phyloP scores from a whole-genome alignment of 2,797 vertebrate genomes.

The Crax fasciolata region DNA sequence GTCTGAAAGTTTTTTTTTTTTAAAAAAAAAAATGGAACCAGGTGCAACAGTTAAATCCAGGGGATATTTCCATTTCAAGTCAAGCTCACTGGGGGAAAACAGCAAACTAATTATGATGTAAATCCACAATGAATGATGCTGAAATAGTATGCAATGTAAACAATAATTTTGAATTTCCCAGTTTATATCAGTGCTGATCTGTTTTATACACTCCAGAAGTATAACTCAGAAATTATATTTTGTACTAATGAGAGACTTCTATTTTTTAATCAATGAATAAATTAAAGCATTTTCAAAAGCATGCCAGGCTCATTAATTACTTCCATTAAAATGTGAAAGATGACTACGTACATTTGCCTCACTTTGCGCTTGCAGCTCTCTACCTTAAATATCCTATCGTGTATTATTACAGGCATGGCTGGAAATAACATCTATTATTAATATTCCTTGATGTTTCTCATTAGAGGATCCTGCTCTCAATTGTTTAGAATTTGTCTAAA shows the following conservation, averaged over 20 bases:
- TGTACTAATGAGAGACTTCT: constrained; percentile 65
- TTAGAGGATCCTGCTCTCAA: not conserved
- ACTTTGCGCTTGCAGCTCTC: constrained; percentile 33
- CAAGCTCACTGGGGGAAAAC: constrained; percentile 57
- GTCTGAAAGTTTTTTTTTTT: constrained; percentile 21
- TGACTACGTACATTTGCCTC: constrained; percentile 54
- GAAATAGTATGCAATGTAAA: constrained; percentile 62
- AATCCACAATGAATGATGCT: constrained; percentile 68
- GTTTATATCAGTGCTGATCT: constrained; percentile 60
- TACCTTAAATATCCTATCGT: constrained; percentile 60
- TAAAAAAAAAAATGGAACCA: constrained; percentile 48
- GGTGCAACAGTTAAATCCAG: constrained; percentile 70
- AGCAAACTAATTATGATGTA: constrained; percentile 71
- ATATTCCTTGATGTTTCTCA: constrained; percentile 52
- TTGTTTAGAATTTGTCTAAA: constrained; percentile 44
- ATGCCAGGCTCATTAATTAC: constrained; percentile 72
- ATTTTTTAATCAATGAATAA: constrained; percentile 75
- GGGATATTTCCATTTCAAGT: constrained; percentile 60
- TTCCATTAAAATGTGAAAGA: constrained; percentile 72
- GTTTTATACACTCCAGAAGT: constrained; percentile 63
- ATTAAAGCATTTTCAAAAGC: constrained; percentile 67
- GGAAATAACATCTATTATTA: constrained; percentile 49
- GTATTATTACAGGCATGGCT: constrained; percentile 44
- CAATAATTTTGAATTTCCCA: constrained; percentile 69
- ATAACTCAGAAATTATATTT: constrained; percentile 66